Conservation (phyloP, 1,140 invertebrate genomes). For the Drosophila persimilis region DNA sequence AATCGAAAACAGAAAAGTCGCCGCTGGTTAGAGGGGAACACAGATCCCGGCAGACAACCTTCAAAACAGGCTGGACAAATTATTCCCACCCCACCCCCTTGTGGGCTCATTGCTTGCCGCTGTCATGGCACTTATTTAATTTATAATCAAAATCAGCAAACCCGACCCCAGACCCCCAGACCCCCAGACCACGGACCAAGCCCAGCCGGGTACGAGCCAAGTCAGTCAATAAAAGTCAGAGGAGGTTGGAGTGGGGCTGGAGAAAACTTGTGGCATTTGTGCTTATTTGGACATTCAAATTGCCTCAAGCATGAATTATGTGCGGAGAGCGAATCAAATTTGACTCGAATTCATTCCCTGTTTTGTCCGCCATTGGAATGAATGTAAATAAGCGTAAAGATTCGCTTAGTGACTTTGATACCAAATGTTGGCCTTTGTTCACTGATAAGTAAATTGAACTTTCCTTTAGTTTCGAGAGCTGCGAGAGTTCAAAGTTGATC, state of each 20-base stretch:
- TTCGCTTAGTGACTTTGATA: slow-evolving; percentile 63
- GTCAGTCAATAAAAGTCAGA: slow-evolving; percentile 71
- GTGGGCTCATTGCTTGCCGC: slow-evolving; percentile 21
- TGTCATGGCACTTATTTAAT: slow-evolving; percentile 65
- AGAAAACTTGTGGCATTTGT: slow-evolving; percentile 63
- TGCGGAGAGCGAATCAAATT: slow-evolving; percentile 54
- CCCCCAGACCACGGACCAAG: slow-evolving; percentile 37
- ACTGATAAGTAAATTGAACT: slow-evolving; percentile 74
- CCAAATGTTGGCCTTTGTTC: slow-evolving; percentile 57
- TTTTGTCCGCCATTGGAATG: slow-evolving; percentile 65
- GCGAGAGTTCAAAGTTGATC: slow-evolving; percentile 1
- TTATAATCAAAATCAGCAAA: slow-evolving; percentile 73
- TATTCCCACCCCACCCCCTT: slow-evolving; percentile 12
- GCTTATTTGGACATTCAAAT: slow-evolving; percentile 76
- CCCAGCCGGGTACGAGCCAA: slow-evolving; percentile 18
- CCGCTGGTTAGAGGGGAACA: no score
- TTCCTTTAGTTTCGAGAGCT: slow-evolving; percentile 42
- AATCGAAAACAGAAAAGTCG: slow-evolving; percentile 35
- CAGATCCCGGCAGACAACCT: slow-evolving; percentile 22
- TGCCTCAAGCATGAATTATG: slow-evolving; percentile 79
- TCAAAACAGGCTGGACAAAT: slow-evolving; percentile 31
- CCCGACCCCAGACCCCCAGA: slow-evolving; percentile 21
- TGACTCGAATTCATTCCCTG: slow-evolving; percentile 27
- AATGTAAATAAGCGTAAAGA: slow-evolving; percentile 79
- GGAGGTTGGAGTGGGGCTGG: no score